Evolutionary conservation across 2,888 invertebrate species (phyloP).

Genomic region (Julus scandinavius): DNA sequence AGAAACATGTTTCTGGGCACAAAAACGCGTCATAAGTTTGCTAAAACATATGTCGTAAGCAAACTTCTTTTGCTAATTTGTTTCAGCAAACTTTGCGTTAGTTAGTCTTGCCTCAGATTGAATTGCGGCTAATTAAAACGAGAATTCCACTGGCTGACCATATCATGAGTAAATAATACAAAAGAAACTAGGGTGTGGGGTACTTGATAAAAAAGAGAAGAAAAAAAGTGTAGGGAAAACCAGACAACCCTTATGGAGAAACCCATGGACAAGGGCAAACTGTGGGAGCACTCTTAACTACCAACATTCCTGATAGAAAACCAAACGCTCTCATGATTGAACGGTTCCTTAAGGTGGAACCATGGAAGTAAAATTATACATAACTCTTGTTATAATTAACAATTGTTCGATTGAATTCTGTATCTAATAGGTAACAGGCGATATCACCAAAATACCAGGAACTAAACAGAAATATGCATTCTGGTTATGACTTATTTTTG

Average conservation of each 20-base stretch:
- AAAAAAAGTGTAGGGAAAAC: slow-evolving; percentile 17
- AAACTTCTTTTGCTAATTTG: background rate
- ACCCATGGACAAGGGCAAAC: background rate
- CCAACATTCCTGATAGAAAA: background rate
- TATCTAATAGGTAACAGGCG: too few relatives aligned
- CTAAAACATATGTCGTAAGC: too few relatives aligned
- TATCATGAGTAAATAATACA: background rate
- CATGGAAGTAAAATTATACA: too few relatives aligned
- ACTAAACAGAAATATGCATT: too few relatives aligned
- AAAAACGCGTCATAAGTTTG: too few relatives aligned
- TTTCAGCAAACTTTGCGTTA: background rate
- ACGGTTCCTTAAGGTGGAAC: too few relatives aligned
- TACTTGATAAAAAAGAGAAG: background rate
- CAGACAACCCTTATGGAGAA: slow-evolving; percentile 12
- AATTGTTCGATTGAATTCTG: too few relatives aligned
- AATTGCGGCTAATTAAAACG: background rate
- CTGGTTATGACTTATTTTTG: too few relatives aligned
- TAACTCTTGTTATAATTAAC: too few relatives aligned
- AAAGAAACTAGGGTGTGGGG: slow-evolving; percentile 5
- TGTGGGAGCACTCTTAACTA: background rate
- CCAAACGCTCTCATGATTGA: too few relatives aligned
- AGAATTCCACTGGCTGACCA: background rate
- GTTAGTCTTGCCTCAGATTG: background rate
- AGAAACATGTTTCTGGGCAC: too few relatives aligned
- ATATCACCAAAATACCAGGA: too few relatives aligned